phyloP scores from a whole-genome alignment of 2,888 invertebrate genomes.

The Acanthosepion esculentum region DNA sequence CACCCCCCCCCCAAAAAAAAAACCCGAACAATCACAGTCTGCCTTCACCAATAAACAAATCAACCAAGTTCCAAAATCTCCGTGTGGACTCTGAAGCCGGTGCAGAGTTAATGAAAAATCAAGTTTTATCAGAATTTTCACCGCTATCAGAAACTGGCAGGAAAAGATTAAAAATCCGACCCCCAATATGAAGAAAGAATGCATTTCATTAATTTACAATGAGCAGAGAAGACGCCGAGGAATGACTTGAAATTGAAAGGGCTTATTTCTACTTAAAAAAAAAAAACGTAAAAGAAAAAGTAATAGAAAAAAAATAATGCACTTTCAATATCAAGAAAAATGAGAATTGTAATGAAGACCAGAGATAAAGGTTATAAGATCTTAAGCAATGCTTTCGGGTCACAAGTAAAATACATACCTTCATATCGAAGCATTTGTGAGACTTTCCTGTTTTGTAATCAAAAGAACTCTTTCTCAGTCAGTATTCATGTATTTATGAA shows the following conservation, averaged over 20 bases:
- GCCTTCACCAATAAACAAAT: background rate
- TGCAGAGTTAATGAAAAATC: background rate
- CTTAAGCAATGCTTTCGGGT: background rate
- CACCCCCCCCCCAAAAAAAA: too few species aligned
- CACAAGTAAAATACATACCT: background rate
- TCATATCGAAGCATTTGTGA: background rate
- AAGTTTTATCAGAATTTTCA: background rate
- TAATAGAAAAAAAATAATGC: background rate
- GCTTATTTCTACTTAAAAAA: background rate
- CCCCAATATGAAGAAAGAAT: background rate
- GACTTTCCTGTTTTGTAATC: background rate
- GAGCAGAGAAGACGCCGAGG: background rate
- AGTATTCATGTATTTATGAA: background rate
- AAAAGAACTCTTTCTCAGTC: background rate
- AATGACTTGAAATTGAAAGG: background rate
- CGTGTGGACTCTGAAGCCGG: background rate
- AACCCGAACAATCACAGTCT: background rate
- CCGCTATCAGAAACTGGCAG: background rate
- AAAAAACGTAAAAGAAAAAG: background rate
- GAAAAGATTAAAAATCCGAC: conserved; percentile 2
- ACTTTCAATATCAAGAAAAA: background rate
- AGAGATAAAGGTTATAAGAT: background rate
- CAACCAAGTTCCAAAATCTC: background rate
- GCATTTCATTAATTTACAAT: conserved; percentile 22
- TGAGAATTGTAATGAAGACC: background rate